Evolutionary conservation across 2,113 vertebrate species (phyloP).

Genomic region (Callithrix jacchus): DNA sequence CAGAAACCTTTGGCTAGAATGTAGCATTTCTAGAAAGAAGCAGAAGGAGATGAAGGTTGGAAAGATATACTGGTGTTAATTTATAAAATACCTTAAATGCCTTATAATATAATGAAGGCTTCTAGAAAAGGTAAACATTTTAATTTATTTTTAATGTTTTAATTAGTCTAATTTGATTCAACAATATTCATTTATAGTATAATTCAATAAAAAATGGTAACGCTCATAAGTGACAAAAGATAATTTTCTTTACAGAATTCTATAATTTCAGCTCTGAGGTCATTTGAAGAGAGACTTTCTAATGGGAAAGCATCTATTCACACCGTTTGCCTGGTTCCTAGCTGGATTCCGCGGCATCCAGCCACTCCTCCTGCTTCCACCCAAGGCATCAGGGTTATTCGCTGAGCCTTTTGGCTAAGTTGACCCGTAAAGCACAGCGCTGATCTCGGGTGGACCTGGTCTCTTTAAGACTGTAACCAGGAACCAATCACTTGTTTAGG

Average conservation of each 20-base stretch:
- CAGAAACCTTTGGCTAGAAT: background rate
- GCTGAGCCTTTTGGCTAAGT: background rate
- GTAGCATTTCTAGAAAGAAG: background rate
- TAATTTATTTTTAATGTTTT: too few species aligned
- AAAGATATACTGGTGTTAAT: background rate
- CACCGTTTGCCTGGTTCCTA: background rate
- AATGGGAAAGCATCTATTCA: background rate
- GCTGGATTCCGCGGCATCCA: background rate
- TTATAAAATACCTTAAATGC: background rate
- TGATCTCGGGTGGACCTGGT: background rate
- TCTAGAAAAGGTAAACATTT: background rate
- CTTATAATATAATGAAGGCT: background rate
- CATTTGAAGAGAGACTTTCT: slow-evolving; percentile 19
- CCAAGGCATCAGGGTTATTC: background rate
- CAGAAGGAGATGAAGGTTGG: background rate
- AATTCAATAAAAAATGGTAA: slow-evolving; percentile 3
- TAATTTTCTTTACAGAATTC: slow-evolving; percentile 6
- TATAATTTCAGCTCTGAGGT: background rate
- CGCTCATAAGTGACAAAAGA: background rate
- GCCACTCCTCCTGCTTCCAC: background rate
- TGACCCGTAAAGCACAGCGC: background rate
- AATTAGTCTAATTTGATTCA: slow-evolving; percentile 19
- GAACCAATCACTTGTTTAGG: background rate
- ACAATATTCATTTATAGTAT: background rate
- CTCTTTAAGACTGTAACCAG: background rate